Evolutionary conservation across 2,113 vertebrate genomes (phyloP).

Genomic region (Podilymbus podiceps): DNA sequence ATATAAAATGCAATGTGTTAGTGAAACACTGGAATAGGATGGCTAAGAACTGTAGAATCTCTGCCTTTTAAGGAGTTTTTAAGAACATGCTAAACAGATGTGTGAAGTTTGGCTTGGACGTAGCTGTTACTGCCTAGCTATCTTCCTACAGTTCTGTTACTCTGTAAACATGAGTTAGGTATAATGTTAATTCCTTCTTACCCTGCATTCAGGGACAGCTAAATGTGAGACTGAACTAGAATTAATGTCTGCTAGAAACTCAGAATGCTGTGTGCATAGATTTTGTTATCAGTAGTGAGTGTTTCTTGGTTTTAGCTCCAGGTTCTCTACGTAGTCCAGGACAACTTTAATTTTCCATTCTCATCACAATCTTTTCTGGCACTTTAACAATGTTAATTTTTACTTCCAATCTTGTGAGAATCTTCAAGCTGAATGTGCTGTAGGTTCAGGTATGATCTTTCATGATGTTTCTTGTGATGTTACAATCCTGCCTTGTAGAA

Average conservation of each 20-base stretch:
- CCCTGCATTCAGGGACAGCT: neutral
- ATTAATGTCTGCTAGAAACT: neutral
- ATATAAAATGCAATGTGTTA: neutral
- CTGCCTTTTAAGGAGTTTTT: neutral
- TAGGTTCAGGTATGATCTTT: neutral
- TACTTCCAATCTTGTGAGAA: neutral
- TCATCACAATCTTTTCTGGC: neutral
- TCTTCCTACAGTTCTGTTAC: neutral
- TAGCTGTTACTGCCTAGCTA: neutral
- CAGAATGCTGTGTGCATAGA: rapidly evolving
- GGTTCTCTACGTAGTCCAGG: rapidly evolving
- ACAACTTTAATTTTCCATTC: neutral
- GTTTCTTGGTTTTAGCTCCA: neutral
- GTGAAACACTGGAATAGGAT: neutral
- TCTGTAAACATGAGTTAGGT: neutral
- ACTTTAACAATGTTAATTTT: neutral
- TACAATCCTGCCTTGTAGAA: neutral
- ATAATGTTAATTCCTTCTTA: neutral
- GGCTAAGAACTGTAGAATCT: neutral
- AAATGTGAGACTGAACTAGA: neutral
- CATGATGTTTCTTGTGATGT: neutral
- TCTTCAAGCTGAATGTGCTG: neutral
- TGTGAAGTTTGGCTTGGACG: neutral
- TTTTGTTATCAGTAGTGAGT: neutral
- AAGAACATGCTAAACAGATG: neutral